Conservation (phyloP, 2,797 vertebrate species). For the Bovichtus variegatus region DNA sequence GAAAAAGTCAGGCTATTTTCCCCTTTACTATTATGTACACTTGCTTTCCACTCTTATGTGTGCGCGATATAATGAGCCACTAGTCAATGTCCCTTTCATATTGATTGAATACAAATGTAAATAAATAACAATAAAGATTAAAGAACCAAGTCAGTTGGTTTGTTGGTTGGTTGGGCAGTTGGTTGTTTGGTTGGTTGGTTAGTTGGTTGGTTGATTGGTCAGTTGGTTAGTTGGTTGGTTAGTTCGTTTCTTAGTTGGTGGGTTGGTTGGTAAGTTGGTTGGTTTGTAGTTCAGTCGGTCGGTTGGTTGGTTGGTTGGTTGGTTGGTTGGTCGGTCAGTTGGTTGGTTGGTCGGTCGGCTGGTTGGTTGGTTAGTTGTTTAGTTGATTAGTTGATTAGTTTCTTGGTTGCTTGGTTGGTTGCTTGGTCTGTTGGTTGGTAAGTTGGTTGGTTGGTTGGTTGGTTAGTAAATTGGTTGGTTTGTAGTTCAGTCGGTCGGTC, state of each 20-base stretch:
- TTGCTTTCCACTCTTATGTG: neutral
- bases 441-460: no score
- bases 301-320: no score
- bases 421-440: neutral
- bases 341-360: no score
- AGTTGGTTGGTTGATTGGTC: neutral
- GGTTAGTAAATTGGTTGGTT: neutral
- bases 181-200: no score
- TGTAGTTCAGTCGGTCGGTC: no score
- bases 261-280: neutral
- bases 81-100: neutral
- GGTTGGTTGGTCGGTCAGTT: no score
- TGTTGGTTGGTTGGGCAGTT: no score
- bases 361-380: no score
- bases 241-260: no score
- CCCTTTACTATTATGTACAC: neutral
- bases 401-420: neutral
- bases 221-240: no score
- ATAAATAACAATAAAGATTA: neutral
- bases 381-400: no score
- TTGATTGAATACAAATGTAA: constrained; percentile 20
- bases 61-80: constrained; percentile 1
- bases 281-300: neutral
- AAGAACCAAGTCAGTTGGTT: no score
- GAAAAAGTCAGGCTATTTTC: neutral